Base-by-base conservation (phyloP, 1,140 invertebrate genomes). In the Zaprionus vittiger region DNA sequence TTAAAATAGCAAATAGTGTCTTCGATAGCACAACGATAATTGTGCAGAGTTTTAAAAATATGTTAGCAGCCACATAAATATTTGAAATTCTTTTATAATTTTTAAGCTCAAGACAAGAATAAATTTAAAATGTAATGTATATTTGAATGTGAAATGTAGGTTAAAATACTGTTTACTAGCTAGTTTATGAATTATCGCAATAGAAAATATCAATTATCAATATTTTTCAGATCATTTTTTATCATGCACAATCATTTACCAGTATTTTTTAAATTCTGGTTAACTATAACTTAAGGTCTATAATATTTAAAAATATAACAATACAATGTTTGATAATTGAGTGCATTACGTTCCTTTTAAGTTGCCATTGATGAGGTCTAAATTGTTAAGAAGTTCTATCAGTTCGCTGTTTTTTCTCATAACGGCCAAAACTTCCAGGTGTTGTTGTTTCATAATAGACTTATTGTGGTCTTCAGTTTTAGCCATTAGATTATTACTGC, bases 391-490 rank as follows among this genome's bases (percentile, higher is more conserved):
- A 38, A 80, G 55, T 22, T 61, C 56, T 49, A 92, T 86, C 6
- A 91, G 44, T 37, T 92, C 74, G 38, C 76, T 78, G 62, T 92
- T 92, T 22, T 76, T 74, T 17, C 59, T 70, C 80, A 92, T 77
- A 1, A 91, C 79, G 31, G 80, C 67, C 72, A 83, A 74, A 4
- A 92, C 85, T 69, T 92, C 91, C 17, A 83, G 62, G 38, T 91
- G 86, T 44, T 86, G 77, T 47, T 91, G 81, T 31, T 81, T 79
- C 83, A 92, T 91, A 55, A 83, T 80, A 91, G 38, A 7, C 78
- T 47, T 60, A 79, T 86, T 92, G 17, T 82, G 85, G 15, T 91
- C 90, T 64, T 92, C 80, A 15, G 87, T 89, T 87, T 92, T 92
- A 11, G 90, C 75, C 64, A 91, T 67, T 65, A 91, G 81, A 66